phyloP scores from a whole-genome alignment of 2,113 vertebrate species.

The Centropus bengalensis region DNA sequence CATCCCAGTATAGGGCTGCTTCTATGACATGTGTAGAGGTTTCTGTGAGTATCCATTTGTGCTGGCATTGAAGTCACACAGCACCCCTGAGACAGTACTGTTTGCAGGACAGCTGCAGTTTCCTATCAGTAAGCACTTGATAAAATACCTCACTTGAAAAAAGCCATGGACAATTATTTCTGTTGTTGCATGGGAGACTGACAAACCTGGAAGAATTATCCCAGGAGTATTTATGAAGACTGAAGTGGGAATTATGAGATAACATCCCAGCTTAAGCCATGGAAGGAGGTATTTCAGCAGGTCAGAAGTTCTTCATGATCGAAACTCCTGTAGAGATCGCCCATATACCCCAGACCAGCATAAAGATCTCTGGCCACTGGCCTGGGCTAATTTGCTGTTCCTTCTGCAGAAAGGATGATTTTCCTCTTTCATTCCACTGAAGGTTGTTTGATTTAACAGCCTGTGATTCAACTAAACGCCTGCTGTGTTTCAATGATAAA shows the following conservation, averaged over 20 bases:
- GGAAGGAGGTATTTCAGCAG: background rate
- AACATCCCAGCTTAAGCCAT: background rate
- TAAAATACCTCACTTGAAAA: background rate
- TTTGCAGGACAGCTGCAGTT: background rate
- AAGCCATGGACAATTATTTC: background rate
- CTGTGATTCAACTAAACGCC: background rate
- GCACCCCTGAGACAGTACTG: background rate
- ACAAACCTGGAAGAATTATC: background rate
- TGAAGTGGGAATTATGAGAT: background rate
- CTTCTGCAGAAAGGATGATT: background rate
- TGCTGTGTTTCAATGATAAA: background rate
- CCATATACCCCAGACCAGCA: background rate
- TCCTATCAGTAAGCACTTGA: background rate
- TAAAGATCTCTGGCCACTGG: background rate
- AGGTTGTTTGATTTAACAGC: background rate
- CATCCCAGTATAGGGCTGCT: background rate
- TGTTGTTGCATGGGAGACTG: background rate
- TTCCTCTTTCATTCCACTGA: background rate
- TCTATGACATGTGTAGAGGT: background rate
- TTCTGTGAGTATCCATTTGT: background rate
- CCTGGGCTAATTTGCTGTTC: background rate
- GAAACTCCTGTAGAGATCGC: fast-evolving
- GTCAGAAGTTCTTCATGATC: background rate
- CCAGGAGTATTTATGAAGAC: background rate
- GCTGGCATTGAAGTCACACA: background rate